Base-by-base conservation (phyloP, 2,797 vertebrate genomes). In the Vultur gryphus region DNA sequence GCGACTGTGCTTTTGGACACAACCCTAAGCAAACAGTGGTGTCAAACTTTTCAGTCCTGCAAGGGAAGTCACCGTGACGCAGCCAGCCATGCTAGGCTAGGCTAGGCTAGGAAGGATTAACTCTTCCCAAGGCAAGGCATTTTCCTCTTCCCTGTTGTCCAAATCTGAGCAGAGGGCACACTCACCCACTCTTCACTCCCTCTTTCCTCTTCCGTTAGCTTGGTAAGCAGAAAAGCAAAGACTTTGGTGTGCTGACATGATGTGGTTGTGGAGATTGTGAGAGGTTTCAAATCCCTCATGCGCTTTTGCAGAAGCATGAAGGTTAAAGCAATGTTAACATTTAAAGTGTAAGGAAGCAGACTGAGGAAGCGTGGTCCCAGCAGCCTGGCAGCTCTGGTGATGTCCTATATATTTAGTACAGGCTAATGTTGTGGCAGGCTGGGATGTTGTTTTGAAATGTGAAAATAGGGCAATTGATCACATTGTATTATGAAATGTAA, bases 11-110 rank as follows among this genome's bases (percentile, higher is more conserved):
- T 84, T 71, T 92, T 91, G 92, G 89, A 75, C 79, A 59, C 65
- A 51, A 41, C 62, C 93, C 92, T 92, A 51, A 92, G 54, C 51
- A 97, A 97, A 94, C 82, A 88, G 7, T 1, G 23, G 10, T 44
- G 43, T 71, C 43, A 78, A 72, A 92, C 71, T 62, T 83, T 62
- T 69, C 78, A 37, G 16, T 6, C n/a, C 37, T 29, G 37, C 48
- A 57, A 28, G 65, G 69, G 95, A 94, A 95, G 78, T 80, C 82
- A 57, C 75, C 4, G 1, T 85, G 92, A 93, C 2, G 33, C 57
- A 93, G 61, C 16, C 14, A 25, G 69, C 35, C 69, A 24, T 6
- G 33, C 57, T 48, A 31, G 37, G 26, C 62, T 15, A 41, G 41
- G 41, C 54, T 51, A 31, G 67, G 59, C 77, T 79, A 6, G 44